phyloP scores from a whole-genome alignment of 2,888 invertebrate genomes.

The Pardosa pseudoannulata region DNA sequence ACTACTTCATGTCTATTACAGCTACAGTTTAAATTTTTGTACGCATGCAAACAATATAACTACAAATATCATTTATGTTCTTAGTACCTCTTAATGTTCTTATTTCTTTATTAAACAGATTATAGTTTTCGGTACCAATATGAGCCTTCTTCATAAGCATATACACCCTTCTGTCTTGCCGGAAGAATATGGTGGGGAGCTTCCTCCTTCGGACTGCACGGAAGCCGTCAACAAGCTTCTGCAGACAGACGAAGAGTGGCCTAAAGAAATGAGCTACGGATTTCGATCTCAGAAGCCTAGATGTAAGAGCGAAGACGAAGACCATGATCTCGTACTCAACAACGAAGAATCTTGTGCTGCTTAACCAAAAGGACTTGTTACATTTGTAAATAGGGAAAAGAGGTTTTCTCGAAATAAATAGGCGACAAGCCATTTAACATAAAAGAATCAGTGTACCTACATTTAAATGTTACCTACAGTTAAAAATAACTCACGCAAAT shows the following conservation, averaged over 20 bases:
- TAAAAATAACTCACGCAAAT: too few species aligned
- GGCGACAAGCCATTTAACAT: background rate
- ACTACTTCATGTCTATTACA: too few species aligned
- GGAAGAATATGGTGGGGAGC: constrained; percentile 48
- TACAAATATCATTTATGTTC: too few species aligned
- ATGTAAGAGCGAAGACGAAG: constrained; percentile 39
- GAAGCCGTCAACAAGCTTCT: constrained; percentile 39
- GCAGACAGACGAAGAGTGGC: constrained; percentile 40
- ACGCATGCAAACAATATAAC: too few species aligned
- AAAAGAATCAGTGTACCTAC: background rate
- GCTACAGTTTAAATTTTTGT: too few species aligned
- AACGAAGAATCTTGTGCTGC: constrained; percentile 49
- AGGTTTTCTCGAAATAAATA: background rate
- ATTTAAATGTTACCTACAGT: too few species aligned
- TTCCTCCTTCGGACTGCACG: constrained; percentile 41
- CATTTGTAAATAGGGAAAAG: background rate
- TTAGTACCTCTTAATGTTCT: too few species aligned
- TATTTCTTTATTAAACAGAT: constrained; percentile 22
- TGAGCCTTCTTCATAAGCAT: constrained; percentile 52
- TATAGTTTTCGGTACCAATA: constrained; percentile 48
- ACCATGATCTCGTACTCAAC: constrained; percentile 1
- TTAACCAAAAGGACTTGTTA: background rate
- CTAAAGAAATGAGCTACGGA: constrained; percentile 31
- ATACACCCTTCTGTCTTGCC: constrained; percentile 59
- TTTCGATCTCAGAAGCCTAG: background rate